phyloP scores from a whole-genome alignment of 1,140 invertebrate genomes.

The Pollicipes pollicipes region DNA sequence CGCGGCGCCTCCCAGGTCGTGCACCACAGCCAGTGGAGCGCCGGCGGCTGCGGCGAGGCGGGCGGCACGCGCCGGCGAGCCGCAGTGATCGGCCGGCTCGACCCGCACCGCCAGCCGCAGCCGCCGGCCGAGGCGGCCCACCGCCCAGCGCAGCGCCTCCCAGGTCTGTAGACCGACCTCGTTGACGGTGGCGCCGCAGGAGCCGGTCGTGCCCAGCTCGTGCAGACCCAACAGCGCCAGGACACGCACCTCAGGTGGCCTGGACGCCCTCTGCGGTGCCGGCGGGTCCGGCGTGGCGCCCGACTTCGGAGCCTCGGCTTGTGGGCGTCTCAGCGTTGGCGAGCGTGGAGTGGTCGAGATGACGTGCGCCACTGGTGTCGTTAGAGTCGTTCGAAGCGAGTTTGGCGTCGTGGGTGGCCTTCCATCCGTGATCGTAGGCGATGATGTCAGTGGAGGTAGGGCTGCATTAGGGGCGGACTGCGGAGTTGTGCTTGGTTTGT shows the following conservation, averaged over 20 bases:
- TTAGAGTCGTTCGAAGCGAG: not conserved
- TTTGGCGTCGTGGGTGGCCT: too few relatives aligned
- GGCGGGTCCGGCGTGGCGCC: too few relatives aligned
- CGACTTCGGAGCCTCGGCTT: not conserved
- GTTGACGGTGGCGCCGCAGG: not conserved
- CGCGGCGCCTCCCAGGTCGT: not conserved
- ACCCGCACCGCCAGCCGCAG: not conserved
- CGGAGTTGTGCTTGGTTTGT: too few relatives aligned
- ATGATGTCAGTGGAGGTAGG: too few relatives aligned
- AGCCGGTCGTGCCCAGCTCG: too few relatives aligned
- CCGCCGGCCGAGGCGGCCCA: not conserved
- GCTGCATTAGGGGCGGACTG: too few relatives aligned
- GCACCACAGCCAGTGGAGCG: not conserved
- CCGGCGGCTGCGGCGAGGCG: not conserved
- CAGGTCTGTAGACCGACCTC: not conserved
- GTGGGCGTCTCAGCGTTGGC: not conserved
- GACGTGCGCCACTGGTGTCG: too few relatives aligned
- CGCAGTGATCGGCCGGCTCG: not conserved
- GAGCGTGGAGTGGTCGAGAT: not conserved
- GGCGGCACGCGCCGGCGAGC: not conserved
- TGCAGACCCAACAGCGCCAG: not conserved
- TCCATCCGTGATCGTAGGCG: too few relatives aligned
- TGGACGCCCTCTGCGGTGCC: too few relatives aligned
- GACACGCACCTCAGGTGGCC: not conserved
- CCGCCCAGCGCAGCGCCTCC: not conserved